phyloP scores from a whole-genome alignment of 2,113 vertebrate species.

The Blennius ocellaris region DNA sequence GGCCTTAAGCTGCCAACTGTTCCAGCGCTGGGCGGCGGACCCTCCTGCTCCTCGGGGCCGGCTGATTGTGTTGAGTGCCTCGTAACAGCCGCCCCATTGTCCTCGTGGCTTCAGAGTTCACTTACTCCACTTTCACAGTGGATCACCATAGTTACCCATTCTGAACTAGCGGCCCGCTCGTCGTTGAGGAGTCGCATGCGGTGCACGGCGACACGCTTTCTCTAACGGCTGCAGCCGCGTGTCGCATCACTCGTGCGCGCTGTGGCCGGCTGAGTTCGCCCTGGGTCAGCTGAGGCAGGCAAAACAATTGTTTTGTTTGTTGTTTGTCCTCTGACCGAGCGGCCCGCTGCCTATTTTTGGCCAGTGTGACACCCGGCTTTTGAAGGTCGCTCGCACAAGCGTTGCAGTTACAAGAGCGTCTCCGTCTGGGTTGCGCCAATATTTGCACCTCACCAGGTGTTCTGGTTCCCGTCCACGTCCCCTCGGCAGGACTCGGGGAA shows the following conservation, averaged over 20 bases:
- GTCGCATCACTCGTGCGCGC: conserved; percentile 27
- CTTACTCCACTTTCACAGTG: conserved; percentile 60
- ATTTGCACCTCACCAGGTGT: neutral
- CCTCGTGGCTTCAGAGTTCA: conserved; percentile 41
- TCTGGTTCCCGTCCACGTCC: neutral
- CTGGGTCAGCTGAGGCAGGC: conserved; percentile 70
- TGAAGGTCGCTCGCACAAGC: conserved; percentile 21
- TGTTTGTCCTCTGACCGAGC: conserved; percentile 17
- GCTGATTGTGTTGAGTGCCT: conserved; percentile 46
- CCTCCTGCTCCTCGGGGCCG: conserved; percentile 23
- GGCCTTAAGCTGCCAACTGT: conserved; percentile 74
- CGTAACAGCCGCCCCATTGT: conserved; percentile 72
- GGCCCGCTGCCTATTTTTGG: conserved; percentile 26
- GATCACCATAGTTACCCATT: conserved; percentile 69
- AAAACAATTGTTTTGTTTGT: conserved; percentile 73
- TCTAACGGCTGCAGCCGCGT: conserved; percentile 8
- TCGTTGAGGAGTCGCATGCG: conserved; percentile 65
- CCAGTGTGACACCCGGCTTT: conserved; percentile 32
- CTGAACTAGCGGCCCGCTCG: conserved; percentile 31
- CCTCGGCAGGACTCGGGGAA: neutral
- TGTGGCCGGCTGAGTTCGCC: conserved; percentile 37
- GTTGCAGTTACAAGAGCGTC: neutral
- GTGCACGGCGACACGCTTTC: conserved; percentile 52
- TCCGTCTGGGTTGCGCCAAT: too few species aligned
- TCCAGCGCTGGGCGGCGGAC: conserved; percentile 45